Base-by-base conservation (phyloP, 2,888 invertebrate genomes). In the Phalera bucephala region DNA sequence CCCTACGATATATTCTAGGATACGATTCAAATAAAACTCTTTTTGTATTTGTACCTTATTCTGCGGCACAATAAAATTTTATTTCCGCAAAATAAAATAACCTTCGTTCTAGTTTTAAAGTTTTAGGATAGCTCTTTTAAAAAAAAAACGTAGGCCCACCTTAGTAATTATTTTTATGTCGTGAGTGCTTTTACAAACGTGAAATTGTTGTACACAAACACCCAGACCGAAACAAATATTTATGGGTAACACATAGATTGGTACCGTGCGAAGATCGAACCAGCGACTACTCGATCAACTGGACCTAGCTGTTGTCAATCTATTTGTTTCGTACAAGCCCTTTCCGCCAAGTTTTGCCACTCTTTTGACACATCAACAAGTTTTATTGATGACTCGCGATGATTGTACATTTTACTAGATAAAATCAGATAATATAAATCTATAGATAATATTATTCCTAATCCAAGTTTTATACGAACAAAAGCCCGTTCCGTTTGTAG, bases 1-100 rank as follows among this genome's bases (percentile, higher is more conserved):
- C n/a, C n/a, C n/a, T 48, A 35, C 33, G 30, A 49, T 59, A 47
- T 48, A 45, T 37, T 31, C 46, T 46, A 46, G 52, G 40, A 50
- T 52, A 42, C 34, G 40, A 52, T 38, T 48, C 36, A 50, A 52
- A 48, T 52, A 50, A 56, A 47, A 42, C 33, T 45, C 13, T 13
- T 8, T 42, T 45, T 47, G 36, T 47, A 57, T 28, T 9, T 4
- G 22, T 9, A n/a, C n/a, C n/a, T n/a, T 26, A 26, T 53, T 10
- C 6, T 19, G 10, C 6, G 17, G 19, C 9, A n/a, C 22, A 19
- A 19, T 15, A 15, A 7, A 5, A 15, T 19, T 29, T 29, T 10
- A 13, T 9, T 29, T 15, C 11, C 19, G 11, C 15, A 22, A 22
- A 22, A 2, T 1, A 22, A 22, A 22, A 26, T 11, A 21, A 30